Conservation (phyloP, 2,113 vertebrate genomes). For the Sander lucioperca region DNA sequence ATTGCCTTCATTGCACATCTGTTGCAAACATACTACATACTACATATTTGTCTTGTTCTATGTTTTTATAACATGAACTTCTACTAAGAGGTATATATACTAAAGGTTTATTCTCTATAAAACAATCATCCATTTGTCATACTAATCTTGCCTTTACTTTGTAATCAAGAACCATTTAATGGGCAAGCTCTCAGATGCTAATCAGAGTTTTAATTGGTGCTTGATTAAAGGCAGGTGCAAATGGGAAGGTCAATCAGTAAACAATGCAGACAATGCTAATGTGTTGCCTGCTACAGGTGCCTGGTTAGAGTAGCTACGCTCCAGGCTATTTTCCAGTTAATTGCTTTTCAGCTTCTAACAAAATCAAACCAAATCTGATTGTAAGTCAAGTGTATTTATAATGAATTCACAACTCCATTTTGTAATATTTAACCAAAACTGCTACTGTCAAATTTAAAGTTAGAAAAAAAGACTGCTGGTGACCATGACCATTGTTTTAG, state of each 20-base stretch:
- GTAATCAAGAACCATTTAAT: slow-evolving; percentile 10
- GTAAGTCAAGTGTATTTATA: neutral
- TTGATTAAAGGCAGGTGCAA: slow-evolving; percentile 60
- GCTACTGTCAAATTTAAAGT: neutral
- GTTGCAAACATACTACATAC: neutral
- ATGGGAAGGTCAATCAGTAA: slow-evolving; percentile 47
- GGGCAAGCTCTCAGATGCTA: neutral
- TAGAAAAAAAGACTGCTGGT: neutral
- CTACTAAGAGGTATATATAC: neutral
- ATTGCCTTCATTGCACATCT: neutral
- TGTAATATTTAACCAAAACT: slow-evolving; percentile 15
- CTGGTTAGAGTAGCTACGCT: slow-evolving; percentile 31
- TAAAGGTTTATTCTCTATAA: neutral
- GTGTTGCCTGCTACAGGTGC: slow-evolving; percentile 23
- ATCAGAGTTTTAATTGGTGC: slow-evolving; percentile 43
- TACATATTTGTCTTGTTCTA: neutral
- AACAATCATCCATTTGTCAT: neutral
- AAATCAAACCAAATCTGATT: slow-evolving; percentile 24
- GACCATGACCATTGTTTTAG: neutral
- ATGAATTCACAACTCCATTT: slow-evolving; percentile 9
- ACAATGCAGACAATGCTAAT: slow-evolving; percentile 41
- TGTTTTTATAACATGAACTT: neutral
- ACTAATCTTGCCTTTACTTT: slow-evolving; percentile 2
- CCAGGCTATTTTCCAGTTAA: slow-evolving; percentile 34
- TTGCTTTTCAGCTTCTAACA: neutral